Evolutionary conservation across 2,113 vertebrate genomes (phyloP).

Genomic region (Calcarius ornatus): DNA sequence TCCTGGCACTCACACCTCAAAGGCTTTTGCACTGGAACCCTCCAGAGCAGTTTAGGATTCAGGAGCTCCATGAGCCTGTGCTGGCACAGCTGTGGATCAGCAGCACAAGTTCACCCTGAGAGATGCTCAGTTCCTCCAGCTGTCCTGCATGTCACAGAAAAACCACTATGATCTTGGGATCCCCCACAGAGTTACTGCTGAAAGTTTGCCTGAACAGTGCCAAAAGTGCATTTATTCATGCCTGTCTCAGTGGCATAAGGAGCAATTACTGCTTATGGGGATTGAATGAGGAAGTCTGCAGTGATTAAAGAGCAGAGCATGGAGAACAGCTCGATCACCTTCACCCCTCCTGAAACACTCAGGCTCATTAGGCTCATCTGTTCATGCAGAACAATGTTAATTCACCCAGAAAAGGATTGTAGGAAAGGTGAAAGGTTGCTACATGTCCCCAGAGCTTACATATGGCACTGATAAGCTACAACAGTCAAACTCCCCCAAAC

Average conservation of each 20-base stretch:
- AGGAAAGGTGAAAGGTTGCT: slow-evolving; percentile 15
- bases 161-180: not conserved
- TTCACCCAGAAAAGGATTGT: not conserved
- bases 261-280: not conserved
- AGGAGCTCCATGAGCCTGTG: not conserved
- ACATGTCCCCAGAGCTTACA: not conserved
- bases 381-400: slow-evolving; percentile 17
- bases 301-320: slow-evolving; percentile 7
- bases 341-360: not conserved
- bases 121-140: not conserved
- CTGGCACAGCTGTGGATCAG: not conserved
- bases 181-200: not conserved
- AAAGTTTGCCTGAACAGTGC: not conserved
- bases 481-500: not conserved
- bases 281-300: not conserved
- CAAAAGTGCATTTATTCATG: not conserved
- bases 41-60: not conserved
- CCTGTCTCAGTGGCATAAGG: not conserved
- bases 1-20: not conserved
- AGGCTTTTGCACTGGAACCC: not conserved
- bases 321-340: slow-evolving; percentile 20
- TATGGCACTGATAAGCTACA: not conserved
- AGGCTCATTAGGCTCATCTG: slow-evolving; percentile 42
- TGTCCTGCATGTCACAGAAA: not conserved
- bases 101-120: not conserved